Evolutionary conservation across 2,113 vertebrate species (phyloP), one percentile per base, ranked within the genome.

Genomic region (Microcebus jonahi): DNA sequence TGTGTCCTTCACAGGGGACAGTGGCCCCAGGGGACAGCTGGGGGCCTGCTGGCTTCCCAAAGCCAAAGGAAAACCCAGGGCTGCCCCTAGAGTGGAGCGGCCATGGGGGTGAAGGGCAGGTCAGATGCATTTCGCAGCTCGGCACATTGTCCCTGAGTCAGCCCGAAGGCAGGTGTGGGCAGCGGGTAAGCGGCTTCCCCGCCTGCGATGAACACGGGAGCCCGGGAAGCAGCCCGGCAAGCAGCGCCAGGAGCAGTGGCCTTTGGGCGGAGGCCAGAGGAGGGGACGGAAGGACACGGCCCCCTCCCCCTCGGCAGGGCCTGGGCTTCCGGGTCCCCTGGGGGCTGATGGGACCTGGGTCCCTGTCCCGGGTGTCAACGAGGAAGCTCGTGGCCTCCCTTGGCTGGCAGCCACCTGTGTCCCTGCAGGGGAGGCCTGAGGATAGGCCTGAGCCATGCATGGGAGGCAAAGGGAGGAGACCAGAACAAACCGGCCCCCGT

Each of bases 71-170:
- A 48, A 48, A 48, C 61, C 34, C 42, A 15, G 88, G 18, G 0
- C 1, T 2, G 6, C 7, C 36, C 53, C 0, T 0, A 57, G 3
- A 55, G 27, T 39, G 34, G 13, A 48, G 0, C 0, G 0, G 6
- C 9, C 45, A 6, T 0, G 0, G 31, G 2, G 55, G 27, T 45
- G 34, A 8, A 29, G 45, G 45, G 11, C 75, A 8, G 29, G 13
- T 8, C 3, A 1, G 70, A 20, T 2, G 2, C 7, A 13, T 12
- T 14, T 68, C 67, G 50, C 14, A 6, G 45, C 42, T 23, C 0
- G 0, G 42, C 71, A 13, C 5, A 3, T 20, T 23, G 57, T 48
- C 42, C 2, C 31, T 21, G 29, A 27, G 0, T 2, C 53, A 55
- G 39, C 18, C 27, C 50, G 2, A 31, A 84, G 12, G 29, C 82